A percentile compares a stretch with the other conserved stretches of the same genome.
phyloP scores from a whole-genome alignment of 2,888 invertebrate genomes.

The Nebria brevicollis region DNA sequence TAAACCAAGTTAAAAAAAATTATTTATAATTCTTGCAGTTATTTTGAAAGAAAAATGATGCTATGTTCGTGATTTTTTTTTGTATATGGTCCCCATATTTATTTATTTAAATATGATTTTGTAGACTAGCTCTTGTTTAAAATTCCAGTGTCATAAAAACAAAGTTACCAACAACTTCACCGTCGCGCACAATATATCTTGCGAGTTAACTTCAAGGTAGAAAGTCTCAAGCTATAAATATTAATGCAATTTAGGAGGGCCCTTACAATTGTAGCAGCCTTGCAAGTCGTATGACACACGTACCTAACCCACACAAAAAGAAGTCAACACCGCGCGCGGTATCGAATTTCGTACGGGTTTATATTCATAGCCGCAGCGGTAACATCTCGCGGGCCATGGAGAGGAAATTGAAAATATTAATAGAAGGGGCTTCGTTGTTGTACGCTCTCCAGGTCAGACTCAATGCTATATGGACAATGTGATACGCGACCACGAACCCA shows the following conservation, averaged over 20 bases:
- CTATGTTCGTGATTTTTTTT: no score
- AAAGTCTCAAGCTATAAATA: not conserved
- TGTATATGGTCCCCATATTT: no score
- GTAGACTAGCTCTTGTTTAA: not conserved
- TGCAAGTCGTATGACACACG: not conserved
- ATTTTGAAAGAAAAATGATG: no score
- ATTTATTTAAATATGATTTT: no score
- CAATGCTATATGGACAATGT: conserved; percentile 26
- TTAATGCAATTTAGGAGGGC: not conserved
- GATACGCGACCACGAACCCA: conserved; percentile 15
- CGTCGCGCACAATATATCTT: not conserved
- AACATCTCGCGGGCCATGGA: conserved; percentile 2
- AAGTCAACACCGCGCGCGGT: not conserved
- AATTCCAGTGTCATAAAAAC: not conserved
- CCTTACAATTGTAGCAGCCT: not conserved
- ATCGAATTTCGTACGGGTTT: conserved; percentile 3
- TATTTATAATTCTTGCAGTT: no score
- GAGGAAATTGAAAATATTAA: conserved; percentile 23
- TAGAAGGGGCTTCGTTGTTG: conserved; percentile 6
- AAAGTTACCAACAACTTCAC: not conserved
- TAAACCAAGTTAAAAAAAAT: no score
- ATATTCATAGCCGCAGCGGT: conserved; percentile 11
- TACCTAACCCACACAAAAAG: not conserved
- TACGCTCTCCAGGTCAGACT: conserved; percentile 8
- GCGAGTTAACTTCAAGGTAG: not conserved